phyloP scores from a whole-genome alignment of 30 jellyfish, hydroid and myxozoan genomes.

The Haliclystus octoradiatus region DNA sequence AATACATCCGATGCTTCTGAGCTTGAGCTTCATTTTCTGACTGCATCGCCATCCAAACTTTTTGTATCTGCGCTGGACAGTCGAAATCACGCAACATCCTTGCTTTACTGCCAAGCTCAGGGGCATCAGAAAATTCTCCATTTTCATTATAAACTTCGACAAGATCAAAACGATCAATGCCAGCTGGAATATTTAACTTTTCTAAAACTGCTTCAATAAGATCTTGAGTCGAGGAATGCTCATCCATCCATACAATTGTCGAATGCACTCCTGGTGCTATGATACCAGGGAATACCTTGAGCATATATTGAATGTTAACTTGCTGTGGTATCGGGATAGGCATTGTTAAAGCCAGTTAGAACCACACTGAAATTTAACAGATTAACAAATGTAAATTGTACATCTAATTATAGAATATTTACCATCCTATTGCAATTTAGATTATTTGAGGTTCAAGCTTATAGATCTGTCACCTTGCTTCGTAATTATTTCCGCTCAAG shows the following conservation, averaged over 20 bases:
- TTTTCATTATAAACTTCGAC: constrained; percentile 59
- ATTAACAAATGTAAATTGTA: too few relatives aligned
- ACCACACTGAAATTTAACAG: too few relatives aligned
- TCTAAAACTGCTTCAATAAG: constrained; percentile 60
- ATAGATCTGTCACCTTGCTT: too few relatives aligned
- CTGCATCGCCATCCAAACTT: constrained; percentile 46
- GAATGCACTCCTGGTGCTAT: constrained; percentile 43
- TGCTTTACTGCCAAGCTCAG: constrained; percentile 42
- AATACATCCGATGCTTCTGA: constrained; percentile 45
- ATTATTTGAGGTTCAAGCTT: too few relatives aligned
- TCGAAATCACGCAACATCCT: constrained; percentile 71
- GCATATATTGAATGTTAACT: constrained; percentile 35
- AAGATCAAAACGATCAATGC: constrained; percentile 49
- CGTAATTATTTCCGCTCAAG: too few relatives aligned
- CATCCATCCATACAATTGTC: constrained; percentile 44
- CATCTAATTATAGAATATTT: too few relatives aligned
- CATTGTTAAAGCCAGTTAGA: neutral
- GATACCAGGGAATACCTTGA: constrained; percentile 30
- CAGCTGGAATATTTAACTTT: constrained; percentile 37
- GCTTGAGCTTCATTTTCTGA: constrained; percentile 9
- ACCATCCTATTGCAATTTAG: too few relatives aligned
- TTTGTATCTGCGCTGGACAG: constrained; percentile 54
- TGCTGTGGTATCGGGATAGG: constrained; percentile 51
- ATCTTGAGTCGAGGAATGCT: constrained; percentile 61
- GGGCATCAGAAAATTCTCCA: constrained; percentile 55